phyloP scores from a whole-genome alignment of 2,888 invertebrate species.

The Sinelater perroti region DNA sequence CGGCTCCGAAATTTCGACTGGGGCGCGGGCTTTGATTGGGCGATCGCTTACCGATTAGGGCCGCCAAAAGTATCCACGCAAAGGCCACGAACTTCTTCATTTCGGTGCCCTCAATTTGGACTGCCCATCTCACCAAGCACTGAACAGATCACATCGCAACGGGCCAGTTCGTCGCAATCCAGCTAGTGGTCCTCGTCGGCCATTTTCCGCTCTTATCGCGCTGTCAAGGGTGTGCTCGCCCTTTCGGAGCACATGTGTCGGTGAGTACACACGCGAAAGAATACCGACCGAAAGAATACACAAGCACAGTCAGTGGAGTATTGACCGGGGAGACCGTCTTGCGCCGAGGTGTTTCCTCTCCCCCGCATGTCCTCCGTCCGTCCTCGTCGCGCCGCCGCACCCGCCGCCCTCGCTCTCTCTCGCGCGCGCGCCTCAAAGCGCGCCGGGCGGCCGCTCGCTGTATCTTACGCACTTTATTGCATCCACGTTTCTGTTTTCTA shows the following conservation, averaged over 20 bases:
- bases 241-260: conserved; percentile 37
- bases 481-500: conserved; percentile 36
- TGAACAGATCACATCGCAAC: conserved; percentile 36
- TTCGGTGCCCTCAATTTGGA: conserved; percentile 38
- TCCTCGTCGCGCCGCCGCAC: conserved; percentile 13
- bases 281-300: conserved; percentile 34
- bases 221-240: conserved; percentile 35
- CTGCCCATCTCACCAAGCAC: conserved; percentile 35
- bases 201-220: conserved; percentile 32
- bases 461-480: conserved; percentile 39
- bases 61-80: conserved; percentile 36
- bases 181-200: conserved; percentile 6
- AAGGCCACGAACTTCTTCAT: conserved; percentile 36
- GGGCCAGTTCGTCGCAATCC: conserved; percentile 12
- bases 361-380: conserved; percentile 34
- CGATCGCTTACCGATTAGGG: conserved; percentile 25
- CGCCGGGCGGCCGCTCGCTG: conserved; percentile 31
- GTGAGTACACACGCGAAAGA: conserved; percentile 42
- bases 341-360: conserved; percentile 41
- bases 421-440: conserved; percentile 26
- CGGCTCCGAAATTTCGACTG: background rate
- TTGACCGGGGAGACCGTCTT: conserved; percentile 46
- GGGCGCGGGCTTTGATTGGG: background rate
- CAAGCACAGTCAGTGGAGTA: conserved; percentile 42
- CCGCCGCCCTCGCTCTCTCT: background rate